phyloP scores from a whole-genome alignment of 2,797 vertebrate genomes.

The Melanotaenia boesemani region DNA sequence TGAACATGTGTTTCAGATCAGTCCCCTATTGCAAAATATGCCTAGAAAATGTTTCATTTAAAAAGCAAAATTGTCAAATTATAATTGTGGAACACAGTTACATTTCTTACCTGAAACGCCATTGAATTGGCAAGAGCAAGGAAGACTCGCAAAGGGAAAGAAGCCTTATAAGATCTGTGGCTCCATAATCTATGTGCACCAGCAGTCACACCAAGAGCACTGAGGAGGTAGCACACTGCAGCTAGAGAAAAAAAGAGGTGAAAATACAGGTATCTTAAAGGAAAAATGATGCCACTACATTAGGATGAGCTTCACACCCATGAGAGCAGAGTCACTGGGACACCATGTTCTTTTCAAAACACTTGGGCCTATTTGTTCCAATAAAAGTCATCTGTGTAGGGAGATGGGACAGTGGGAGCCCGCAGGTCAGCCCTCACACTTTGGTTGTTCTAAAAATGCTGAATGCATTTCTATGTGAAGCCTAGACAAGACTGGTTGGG shows the following conservation, averaged over 20 bases:
- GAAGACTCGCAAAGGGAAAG: constrained; percentile 88
- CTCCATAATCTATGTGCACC: constrained; percentile 96
- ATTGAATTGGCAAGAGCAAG: constrained; percentile 90
- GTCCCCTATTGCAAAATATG: background rate
- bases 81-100: background rate
- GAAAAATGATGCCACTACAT: constrained; percentile 34
- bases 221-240: constrained; percentile 82
- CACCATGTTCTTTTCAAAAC: constrained; percentile 58
- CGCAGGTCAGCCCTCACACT: constrained; percentile 57
- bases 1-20: background rate
- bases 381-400: constrained; percentile 44
- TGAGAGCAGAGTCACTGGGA: constrained; percentile 47
- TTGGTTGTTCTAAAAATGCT: constrained; percentile 70
- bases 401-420: constrained; percentile 40
- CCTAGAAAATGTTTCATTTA: background rate
- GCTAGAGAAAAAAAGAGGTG: constrained; percentile 69
- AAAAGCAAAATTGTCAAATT: background rate
- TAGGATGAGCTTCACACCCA: constrained; percentile 40
- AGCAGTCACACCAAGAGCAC: constrained; percentile 91
- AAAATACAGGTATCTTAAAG: constrained; percentile 34
- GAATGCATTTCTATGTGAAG: constrained; percentile 74
- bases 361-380: constrained; percentile 36
- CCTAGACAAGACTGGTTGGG: constrained; percentile 68
- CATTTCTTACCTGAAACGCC: constrained; percentile 90
- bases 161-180: constrained; percentile 93